Evolutionary conservation across 2,797 vertebrate genomes (phyloP), one percentile per base, ranked within the genome.

Genomic region (Coilia nasus): DNA sequence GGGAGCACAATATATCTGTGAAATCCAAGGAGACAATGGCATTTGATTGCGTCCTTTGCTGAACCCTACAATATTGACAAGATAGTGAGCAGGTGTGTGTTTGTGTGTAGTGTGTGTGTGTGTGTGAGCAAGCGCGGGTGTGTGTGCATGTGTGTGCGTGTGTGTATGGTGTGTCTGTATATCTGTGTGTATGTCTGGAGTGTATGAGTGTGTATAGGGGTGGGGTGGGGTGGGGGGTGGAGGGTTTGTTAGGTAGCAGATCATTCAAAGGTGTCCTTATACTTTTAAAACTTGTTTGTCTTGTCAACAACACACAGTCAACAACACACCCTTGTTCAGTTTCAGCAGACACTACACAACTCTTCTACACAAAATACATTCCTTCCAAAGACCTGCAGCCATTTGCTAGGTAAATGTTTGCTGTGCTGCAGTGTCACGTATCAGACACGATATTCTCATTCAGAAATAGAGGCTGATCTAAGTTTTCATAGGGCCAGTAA

Each of bases 41-140:
- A 92, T 94, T 93, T 92, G 90, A 93, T 91, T 91, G 87, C 89
- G 92, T 94, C 90, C 90, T 93, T 92, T 88, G 83, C 82, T 89
- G 90, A 90, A 88, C 82, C 88, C 87, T 85, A 83, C 88, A 89
- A 92, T 93, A 92, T 90, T 92, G 91, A 86, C 84, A 82, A 88
- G 87, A 89, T 87, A 89, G 86, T 46, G 62, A 83, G 84, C 78
- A 84, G 82, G 71, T 44, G 71, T n/a, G 71, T 6, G 60, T 64
- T n/a, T 64, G n/a, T 1, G n/a, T 64, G n/a, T 64, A 14, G 62
- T 67, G 62, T 28, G 28, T 78, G 71, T 44, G 71, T 44, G 71
- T 44, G 35, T 75, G 67, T 75, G 15, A 0, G 67, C 41, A 3
- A 19, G 71, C 3, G 71, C 35, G 64, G 25, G 64, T 31, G 57